A percentile compares a stretch with the other conserved stretches of the same genome.
Evolutionary conservation across 92 coral and sea anemone genomes (phyloP).

Genomic region (Phenganax stokvisi): DNA sequence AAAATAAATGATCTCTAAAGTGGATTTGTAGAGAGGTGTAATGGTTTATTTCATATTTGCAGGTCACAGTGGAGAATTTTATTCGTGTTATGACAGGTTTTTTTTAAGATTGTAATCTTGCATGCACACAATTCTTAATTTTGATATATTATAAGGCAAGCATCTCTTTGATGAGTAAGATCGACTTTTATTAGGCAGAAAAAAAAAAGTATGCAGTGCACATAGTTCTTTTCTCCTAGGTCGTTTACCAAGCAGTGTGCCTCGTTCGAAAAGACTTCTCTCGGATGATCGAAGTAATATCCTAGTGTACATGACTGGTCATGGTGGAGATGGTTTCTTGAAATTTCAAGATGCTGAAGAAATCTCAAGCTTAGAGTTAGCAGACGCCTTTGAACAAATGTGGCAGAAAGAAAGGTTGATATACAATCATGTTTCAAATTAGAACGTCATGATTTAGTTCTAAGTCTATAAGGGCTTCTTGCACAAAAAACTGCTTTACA

Average conservation of each 20-base stretch:
- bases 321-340: constrained; percentile 97
- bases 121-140: constrained; percentile 7
- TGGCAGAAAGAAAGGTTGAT: constrained; percentile 90
- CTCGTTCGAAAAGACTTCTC: constrained; percentile 85
- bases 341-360: constrained; percentile 99
- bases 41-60: neutral
- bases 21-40: neutral
- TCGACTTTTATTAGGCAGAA: too few relatives aligned
- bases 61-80: constrained; percentile 90
- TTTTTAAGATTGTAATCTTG: neutral
- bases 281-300: constrained; percentile 98
- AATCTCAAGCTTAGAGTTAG: constrained; percentile 85
- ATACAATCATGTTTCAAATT: neutral
- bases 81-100: constrained; percentile 78
- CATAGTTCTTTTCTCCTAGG: constrained; percentile 43
- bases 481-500: neutral
- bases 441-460: neutral
- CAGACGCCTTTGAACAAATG: constrained; percentile 99
- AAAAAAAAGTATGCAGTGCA: neutral
- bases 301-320: constrained; percentile 96
- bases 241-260: constrained; percentile 88
- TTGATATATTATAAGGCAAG: neutral
- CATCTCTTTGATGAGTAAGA: neutral
- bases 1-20: too few relatives aligned
- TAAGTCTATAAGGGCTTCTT: neutral